Percentiles rank a stretch among this genome's conserved stretches.
Conservation (phyloP, 2,888 invertebrate species). For the Sphaerophoria taeniata region DNA sequence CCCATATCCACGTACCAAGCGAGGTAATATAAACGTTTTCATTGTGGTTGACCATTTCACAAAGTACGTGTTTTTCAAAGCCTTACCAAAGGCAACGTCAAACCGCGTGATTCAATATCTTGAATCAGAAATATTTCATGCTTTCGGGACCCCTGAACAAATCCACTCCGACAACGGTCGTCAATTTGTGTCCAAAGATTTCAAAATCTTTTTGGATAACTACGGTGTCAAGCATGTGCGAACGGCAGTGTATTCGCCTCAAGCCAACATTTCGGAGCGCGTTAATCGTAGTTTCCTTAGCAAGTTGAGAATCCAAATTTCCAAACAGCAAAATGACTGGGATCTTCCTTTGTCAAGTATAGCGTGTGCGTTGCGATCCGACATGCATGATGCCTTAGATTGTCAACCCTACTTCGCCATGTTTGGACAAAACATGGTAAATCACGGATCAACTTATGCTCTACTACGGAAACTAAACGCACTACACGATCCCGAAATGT, state of each 20-base stretch:
- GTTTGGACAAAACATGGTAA: conserved; percentile 11
- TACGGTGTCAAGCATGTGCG: too few relatives aligned
- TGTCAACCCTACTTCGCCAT: conserved; percentile 5
- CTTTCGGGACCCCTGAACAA: too few relatives aligned
- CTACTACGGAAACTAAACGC: conserved; percentile 1
- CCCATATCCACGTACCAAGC: conserved; percentile 1
- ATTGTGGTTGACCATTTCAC: conserved; percentile 5
- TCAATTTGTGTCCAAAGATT: too few relatives aligned
- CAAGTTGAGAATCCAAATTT: neutral
- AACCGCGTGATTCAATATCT: too few relatives aligned
- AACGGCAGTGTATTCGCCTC: too few relatives aligned
- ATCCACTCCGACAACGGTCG: too few relatives aligned
- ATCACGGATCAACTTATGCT: conserved; percentile 1
- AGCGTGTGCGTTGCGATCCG: neutral
- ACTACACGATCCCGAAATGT: conserved; percentile 7
- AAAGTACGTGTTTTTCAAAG: neutral
- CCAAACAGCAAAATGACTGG: neutral
- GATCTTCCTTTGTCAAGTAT: neutral
- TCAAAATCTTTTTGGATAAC: too few relatives aligned
- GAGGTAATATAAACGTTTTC: conserved; percentile 1
- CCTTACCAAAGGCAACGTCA: conserved; percentile 11
- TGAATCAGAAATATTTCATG: too few relatives aligned
- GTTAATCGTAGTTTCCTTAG: neutral
- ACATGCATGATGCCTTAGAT: neutral
- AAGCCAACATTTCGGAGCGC: too few relatives aligned